A percentile compares a stretch with the other conserved stretches of the same genome.
Evolutionary conservation across 2,888 invertebrate genomes (phyloP).

Genomic region (Acleris laterana): DNA sequence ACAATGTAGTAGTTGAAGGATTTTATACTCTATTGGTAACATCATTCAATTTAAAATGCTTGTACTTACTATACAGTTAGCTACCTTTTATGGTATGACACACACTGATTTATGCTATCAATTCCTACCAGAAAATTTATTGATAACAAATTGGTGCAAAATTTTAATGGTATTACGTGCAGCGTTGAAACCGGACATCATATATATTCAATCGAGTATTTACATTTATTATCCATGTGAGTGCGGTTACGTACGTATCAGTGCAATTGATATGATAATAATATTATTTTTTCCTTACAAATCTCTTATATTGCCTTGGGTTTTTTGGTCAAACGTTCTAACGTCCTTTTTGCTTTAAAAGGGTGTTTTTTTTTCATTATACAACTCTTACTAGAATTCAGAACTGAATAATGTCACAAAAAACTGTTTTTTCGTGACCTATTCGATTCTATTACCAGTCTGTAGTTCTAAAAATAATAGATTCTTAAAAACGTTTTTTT

Average conservation of each 20-base stretch:
- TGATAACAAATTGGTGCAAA: slow-evolving; percentile 32
- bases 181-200: slow-evolving; percentile 21
- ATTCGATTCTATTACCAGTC: too few species aligned
- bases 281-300: background rate
- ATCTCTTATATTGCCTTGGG: background rate
- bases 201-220: slow-evolving; percentile 29
- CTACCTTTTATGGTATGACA: background rate
- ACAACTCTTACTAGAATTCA: too few species aligned
- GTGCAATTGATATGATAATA: slow-evolving; percentile 14
- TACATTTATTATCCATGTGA: slow-evolving; percentile 24
- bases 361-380: too few species aligned
- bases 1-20: too few species aligned
- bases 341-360: too few species aligned
- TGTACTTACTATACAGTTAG: too few species aligned
- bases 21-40: too few species aligned
- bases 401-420: too few species aligned
- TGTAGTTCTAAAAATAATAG: too few species aligned
- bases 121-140: slow-evolving; percentile 21
- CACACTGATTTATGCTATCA: background rate
- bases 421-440: too few species aligned
- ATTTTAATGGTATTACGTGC: slow-evolving; percentile 32
- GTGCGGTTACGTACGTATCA: slow-evolving; percentile 10
- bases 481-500: too few species aligned
- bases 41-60: too few species aligned
- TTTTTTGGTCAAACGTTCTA: background rate